Base-by-base conservation (phyloP, 2,113 vertebrate genomes). In the Odontophorus gujanensis region DNA sequence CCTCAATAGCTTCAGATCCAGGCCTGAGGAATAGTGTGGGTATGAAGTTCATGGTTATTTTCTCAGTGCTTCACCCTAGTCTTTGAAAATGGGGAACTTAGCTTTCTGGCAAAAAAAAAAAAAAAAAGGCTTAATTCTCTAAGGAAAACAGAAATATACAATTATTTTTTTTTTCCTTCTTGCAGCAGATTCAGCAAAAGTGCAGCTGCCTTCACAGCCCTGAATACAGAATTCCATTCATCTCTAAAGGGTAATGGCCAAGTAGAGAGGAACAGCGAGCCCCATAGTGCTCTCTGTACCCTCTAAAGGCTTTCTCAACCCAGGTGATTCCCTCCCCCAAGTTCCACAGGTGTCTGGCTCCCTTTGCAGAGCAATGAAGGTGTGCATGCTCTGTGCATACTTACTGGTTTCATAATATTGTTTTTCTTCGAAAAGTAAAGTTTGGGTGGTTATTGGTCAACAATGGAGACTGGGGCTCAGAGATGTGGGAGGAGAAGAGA, bases 171-270 rank as follows among this genome's bases (percentile, higher is more conserved):
- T 95, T 89, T 90, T 38, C 93, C 91, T 96, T 95, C 79, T 85
- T 93, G 76, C 87, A 92, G 93, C 93, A 94, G 93, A 95, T 91
- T 95, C 96, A 97, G 96, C 96, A 96, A 95, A 96, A 95, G 87
- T 93, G 94, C 96, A 97, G 94, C 96, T 96, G 96, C 61, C 78
- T 96, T 87, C 82, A 40, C 63, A 95, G 87, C 58, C 76, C 9
- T 96, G 94, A 94, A 92, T 90, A 92, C 90, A 92, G 82, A 96
- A 95, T 95, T 94, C 91, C 92, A 82, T 77, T 80, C 80, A 74
- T 85, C 87, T 86, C 82, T 51, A 78, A 93, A 82, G 94, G 91
- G 90, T 90, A 96, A 91, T 68, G 89, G 90, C 87, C 94, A 59
- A 87, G 87, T 13, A 71, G 93, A 76, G 89, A 89, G 43, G 79